Conservation (phyloP, 37 sponge, comb jelly and placozoan genomes). For the Spongilla lacustris region DNA sequence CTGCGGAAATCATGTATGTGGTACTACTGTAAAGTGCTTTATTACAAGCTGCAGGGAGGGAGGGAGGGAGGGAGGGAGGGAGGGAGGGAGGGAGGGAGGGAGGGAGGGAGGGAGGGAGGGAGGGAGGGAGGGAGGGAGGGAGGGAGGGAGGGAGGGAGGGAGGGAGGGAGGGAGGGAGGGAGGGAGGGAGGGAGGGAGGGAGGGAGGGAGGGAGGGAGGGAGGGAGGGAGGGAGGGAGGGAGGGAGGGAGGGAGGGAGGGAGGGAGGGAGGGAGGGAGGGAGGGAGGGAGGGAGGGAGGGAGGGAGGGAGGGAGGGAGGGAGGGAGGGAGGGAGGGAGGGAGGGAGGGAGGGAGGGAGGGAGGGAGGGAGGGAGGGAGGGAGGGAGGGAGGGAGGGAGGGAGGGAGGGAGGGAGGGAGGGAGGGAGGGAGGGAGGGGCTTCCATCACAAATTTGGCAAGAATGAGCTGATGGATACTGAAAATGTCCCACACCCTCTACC, state of each 20-base stretch:
- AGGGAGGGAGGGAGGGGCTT: no score
- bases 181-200: not conserved
- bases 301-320: not conserved
- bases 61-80: not conserved
- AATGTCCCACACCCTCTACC: no score
- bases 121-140: not conserved
- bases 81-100: not conserved
- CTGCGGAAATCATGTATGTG: no score
- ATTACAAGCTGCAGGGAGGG: not conserved
- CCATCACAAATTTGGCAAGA: no score
- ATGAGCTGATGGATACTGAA: no score
- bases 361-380: not conserved
- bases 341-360: not conserved
- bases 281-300: not conserved
- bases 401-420: not conserved
- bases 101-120: conserved; percentile 16
- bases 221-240: not conserved
- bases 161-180: not conserved
- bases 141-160: not conserved
- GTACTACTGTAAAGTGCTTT: not conserved
- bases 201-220: not conserved
- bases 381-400: not conserved
- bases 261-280: not conserved
- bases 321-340: not conserved
- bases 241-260: not conserved